Evolutionary conservation across 92 coral and sea anemone species (phyloP).

Genomic region (Blastomussa wellsi): DNA sequence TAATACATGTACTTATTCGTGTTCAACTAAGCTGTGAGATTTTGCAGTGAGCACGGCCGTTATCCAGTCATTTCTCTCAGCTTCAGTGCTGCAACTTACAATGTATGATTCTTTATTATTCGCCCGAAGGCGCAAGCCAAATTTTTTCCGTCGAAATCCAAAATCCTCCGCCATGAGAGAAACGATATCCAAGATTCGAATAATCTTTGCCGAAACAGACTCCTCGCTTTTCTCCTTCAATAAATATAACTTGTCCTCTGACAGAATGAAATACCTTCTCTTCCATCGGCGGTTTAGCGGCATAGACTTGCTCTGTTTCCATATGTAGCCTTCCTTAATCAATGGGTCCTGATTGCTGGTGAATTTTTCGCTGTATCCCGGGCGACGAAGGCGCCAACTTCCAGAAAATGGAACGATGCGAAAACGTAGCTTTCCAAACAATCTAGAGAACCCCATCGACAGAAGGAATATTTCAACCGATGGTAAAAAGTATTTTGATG

Average conservation of each 20-base stretch:
- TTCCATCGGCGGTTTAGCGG: constrained; percentile 65
- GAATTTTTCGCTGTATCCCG: constrained; percentile 44
- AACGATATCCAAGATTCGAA: constrained; percentile 73
- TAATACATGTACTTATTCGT: constrained; percentile 8
- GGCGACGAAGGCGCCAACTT: constrained; percentile 46
- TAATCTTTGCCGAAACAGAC: constrained; percentile 60
- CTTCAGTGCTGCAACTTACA: constrained; percentile 68
- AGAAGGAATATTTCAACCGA: constrained; percentile 11
- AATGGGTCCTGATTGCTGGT: constrained; percentile 22
- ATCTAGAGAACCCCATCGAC: constrained; percentile 58
- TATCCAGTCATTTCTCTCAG: constrained; percentile 82
- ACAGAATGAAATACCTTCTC: constrained; percentile 69
- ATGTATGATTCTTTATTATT: constrained; percentile 60
- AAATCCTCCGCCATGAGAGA: constrained; percentile 82
- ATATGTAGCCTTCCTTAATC: constrained; percentile 79
- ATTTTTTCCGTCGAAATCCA: constrained; percentile 71
- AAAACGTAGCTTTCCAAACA: constrained; percentile 58
- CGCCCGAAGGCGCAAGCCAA: constrained; percentile 76
- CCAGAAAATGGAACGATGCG: constrained; percentile 33
- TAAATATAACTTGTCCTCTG: constrained; percentile 70
- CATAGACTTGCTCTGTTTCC: constrained; percentile 57
- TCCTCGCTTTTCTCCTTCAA: constrained; percentile 70
- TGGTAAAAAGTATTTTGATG: not conserved
- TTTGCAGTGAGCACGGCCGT: constrained; percentile 88
- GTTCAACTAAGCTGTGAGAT: constrained; percentile 65